These are phyloP conservation scores for Vespertilio murinus DNA, from an alignment of 2,797 vertebrate genomes.

Conservation along the genomic window DNA sequence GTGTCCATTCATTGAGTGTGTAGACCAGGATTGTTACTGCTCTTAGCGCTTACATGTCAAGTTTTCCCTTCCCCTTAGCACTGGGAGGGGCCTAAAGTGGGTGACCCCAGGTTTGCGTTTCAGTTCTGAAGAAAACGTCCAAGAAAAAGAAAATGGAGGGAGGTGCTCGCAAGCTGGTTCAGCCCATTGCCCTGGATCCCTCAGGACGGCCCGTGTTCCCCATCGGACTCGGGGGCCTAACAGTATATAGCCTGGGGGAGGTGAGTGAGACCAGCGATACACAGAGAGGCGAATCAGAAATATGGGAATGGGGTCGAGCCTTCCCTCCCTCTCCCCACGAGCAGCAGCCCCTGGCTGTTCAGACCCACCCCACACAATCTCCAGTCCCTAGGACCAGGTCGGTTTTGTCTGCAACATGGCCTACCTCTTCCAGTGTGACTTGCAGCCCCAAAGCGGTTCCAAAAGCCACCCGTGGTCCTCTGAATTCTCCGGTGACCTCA, in stretches of 20 bases:
- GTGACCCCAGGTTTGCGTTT: slow-evolving; percentile 77
- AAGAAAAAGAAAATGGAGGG: slow-evolving; percentile 91
- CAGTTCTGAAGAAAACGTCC: slow-evolving; percentile 90
- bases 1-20: slow-evolving; percentile 10
- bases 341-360: slow-evolving; percentile 41
- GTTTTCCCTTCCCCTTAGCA: slow-evolving; percentile 56
- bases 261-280: slow-evolving; percentile 82
- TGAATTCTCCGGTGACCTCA: not conserved
- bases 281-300: slow-evolving; percentile 62
- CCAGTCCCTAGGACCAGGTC: slow-evolving; percentile 53
- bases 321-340: slow-evolving; percentile 52
- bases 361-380: slow-evolving; percentile 40
- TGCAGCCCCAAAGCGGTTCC: slow-evolving; percentile 24
- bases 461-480: not conserved
- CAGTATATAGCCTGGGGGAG: slow-evolving; percentile 94
- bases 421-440: not conserved
- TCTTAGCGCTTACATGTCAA: not conserved
- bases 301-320: slow-evolving; percentile 58
- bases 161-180: slow-evolving; percentile 87
- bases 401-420: not conserved
- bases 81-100: slow-evolving; percentile 67
- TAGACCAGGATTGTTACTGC: not conserved
- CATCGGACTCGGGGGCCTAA: slow-evolving; percentile 90
- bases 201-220: slow-evolving; percentile 92
- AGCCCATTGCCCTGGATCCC: slow-evolving; percentile 90